Conservation (phyloP, 1,140 invertebrate species). For the Ceratosolen solmsi region DNA sequence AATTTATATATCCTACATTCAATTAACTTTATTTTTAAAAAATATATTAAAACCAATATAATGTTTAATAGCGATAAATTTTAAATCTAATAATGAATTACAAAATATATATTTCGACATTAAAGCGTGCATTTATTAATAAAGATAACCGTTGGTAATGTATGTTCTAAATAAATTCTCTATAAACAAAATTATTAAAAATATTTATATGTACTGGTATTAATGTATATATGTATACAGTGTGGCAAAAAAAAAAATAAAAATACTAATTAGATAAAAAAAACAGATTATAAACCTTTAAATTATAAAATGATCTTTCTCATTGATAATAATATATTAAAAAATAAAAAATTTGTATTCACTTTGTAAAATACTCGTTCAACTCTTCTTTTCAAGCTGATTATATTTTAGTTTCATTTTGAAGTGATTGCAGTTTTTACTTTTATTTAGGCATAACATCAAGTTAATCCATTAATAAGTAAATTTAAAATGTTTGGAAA, state of each 20-base stretch:
- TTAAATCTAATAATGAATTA: conserved; percentile 1
- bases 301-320: background rate
- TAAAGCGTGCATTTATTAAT: background rate
- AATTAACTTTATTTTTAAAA: background rate
- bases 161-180: too few relatives aligned
- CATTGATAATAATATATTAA: background rate
- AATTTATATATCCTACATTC: conserved; percentile 11
- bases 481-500: too few relatives aligned
- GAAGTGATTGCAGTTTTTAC: too few relatives aligned
- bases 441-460: too few relatives aligned
- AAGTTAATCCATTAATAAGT: too few relatives aligned
- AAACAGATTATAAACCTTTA: background rate
- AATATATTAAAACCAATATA: conserved; percentile 1
- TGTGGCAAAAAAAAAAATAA: too few relatives aligned
- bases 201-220: too few relatives aligned
- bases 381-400: too few relatives aligned
- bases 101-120: background rate
- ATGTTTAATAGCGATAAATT: conserved; percentile 13
- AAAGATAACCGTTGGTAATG: too few relatives aligned
- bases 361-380: background rate
- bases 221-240: background rate
- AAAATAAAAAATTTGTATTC: background rate
- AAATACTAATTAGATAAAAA: too few relatives aligned
- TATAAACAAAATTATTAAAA: too few relatives aligned
- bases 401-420: too few relatives aligned